Evolutionary conservation across 2,797 vertebrate species (phyloP).

Genomic region (Chromis chromis): DNA sequence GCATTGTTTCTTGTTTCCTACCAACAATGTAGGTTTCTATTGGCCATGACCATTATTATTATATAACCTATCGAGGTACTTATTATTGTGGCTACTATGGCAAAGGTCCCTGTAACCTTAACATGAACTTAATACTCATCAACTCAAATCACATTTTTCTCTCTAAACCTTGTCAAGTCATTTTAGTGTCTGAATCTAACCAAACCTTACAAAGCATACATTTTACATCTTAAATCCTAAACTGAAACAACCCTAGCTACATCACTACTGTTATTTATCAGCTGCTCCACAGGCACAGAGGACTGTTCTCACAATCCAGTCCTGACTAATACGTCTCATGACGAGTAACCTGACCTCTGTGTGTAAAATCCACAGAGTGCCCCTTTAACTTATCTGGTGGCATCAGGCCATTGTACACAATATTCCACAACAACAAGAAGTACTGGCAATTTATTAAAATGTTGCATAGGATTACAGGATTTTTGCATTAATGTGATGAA

Average conservation of each 20-base stretch:
- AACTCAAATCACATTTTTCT: neutral
- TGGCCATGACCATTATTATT: no score
- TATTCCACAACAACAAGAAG: neutral
- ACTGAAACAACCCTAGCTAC: neutral
- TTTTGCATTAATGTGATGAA: slow-evolving; percentile 26
- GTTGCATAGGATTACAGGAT: slow-evolving; percentile 5
- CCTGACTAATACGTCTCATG: neutral
- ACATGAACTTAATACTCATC: neutral
- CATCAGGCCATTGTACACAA: neutral
- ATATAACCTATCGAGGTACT: neutral
- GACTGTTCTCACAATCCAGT: neutral
- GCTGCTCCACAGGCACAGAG: neutral
- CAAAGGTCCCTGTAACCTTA: neutral
- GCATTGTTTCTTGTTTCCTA: no score
- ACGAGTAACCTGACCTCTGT: neutral
- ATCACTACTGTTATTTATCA: neutral
- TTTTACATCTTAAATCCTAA: neutral
- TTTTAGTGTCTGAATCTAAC: neutral
- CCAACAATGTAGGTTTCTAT: no score
- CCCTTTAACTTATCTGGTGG: neutral
- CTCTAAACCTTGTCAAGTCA: neutral
- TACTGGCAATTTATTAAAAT: neutral
- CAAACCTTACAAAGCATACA: neutral
- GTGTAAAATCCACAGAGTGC: neutral
- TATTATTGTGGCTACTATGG: neutral